Conservation (phyloP, 1,140 invertebrate species). For the Lepidostoma basale region DNA sequence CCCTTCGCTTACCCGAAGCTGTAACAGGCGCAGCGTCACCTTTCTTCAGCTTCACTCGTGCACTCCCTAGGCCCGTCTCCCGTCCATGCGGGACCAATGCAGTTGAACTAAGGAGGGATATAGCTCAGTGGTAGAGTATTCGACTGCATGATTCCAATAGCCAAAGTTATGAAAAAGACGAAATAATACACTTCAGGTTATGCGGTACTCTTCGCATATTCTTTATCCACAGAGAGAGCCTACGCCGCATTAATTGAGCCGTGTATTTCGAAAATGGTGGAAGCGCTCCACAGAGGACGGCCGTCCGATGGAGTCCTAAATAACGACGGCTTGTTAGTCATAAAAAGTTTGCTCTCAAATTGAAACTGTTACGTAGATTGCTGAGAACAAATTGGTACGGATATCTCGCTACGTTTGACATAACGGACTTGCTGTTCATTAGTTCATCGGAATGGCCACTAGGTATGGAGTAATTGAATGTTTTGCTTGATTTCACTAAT, state of each 20-base stretch:
- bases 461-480: background rate
- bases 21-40: too few species aligned
- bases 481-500: background rate
- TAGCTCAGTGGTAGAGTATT: too few species aligned
- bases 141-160: too few species aligned
- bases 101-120: too few species aligned
- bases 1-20: too few species aligned
- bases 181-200: too few species aligned
- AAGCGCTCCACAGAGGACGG: background rate
- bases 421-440: background rate
- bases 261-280: constrained; percentile 11
- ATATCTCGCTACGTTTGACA: background rate
- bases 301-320: background rate
- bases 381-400: background rate
- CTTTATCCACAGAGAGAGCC: too few species aligned
- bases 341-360: constrained; percentile 1
- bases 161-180: too few species aligned
- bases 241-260: constrained; percentile 30
- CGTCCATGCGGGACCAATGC: too few species aligned
- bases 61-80: too few species aligned
- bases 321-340: constrained; percentile 8
- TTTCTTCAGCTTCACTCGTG: too few species aligned
- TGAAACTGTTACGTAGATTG: constrained; percentile 11
- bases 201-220: too few species aligned
- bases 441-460: background rate